phyloP scores from a whole-genome alignment of 2,888 invertebrate genomes.

The Drosophila neotestacea region DNA sequence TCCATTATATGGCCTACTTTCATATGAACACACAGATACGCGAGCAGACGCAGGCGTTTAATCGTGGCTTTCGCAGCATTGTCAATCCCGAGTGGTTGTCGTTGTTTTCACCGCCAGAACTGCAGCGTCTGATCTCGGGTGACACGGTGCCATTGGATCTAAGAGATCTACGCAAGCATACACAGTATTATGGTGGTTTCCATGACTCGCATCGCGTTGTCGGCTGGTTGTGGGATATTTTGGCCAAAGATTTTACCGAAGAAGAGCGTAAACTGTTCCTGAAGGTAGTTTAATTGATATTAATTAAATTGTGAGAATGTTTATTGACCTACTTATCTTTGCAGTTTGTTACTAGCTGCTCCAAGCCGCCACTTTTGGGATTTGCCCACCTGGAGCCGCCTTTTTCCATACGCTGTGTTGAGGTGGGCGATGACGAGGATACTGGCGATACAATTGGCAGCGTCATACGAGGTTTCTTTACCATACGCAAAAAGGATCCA shows the following conservation, averaged over 20 bases:
- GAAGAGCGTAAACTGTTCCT: constrained; percentile 97
- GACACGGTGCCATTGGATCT: constrained; percentile 97
- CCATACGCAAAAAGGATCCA: constrained; percentile 97
- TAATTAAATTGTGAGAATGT: not conserved
- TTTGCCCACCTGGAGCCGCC: constrained; percentile 98
- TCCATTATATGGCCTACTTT: constrained; percentile 99
- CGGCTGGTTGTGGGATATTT: constrained; percentile 99
- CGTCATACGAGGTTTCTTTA: constrained; percentile 98
- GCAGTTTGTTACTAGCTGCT: constrained; percentile 97
- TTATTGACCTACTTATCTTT: constrained; percentile 15
- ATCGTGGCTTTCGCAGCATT: constrained; percentile 97
- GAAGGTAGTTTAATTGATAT: constrained; percentile 87
- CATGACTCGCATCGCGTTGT: constrained; percentile 97
- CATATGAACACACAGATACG: constrained; percentile 99
- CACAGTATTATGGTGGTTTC: constrained; percentile 99
- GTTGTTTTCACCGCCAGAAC: constrained; percentile 97
- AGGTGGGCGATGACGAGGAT: constrained; percentile 99
- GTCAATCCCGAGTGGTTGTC: constrained; percentile 97
- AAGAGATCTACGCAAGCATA: constrained; percentile 93
- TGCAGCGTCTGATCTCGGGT: constrained; percentile 97
- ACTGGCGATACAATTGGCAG: constrained; percentile 93
- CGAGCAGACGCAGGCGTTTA: constrained; percentile 98
- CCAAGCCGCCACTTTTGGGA: constrained; percentile 97
- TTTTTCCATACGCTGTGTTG: constrained; percentile 99
- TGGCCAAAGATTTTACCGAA: constrained; percentile 97